Base-by-base conservation (phyloP, 2,888 invertebrate genomes). In the Sepiola atlantica region DNA sequence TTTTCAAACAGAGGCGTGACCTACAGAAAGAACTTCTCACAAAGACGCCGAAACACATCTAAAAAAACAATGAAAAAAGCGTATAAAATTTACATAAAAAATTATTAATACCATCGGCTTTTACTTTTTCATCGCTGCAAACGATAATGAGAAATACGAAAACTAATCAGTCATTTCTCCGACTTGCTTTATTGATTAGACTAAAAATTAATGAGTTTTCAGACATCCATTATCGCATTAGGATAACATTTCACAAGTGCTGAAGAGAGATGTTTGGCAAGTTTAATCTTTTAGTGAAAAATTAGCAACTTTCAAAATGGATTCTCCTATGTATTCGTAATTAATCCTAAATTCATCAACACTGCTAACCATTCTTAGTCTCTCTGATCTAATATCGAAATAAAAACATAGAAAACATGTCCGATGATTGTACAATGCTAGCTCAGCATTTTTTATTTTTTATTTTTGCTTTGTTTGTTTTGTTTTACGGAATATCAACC, bases 111-210 rank as follows among this genome's bases (percentile, higher is more conserved):
- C n/a, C n/a, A n/a, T 77, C 1, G 14, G 16, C 77, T 77, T 77
- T 77, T 77, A n/a, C 12, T 45, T 2, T 45, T 77, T 18, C n/a
- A 77, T 32, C 12, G 16, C n/a, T 77, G 32, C 77, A 77, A n/a
- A 77, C 77, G 32, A 77, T 77, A 32, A 32, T 77, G n/a, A 77
- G 32, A 77, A 32, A 32, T 14, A 32, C 77, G 77, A 77, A 77
- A 32, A 77, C 77, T 77, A 77, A 77, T 77, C 18, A 77, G n/a
- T n/a, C 77, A 77, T 77, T 77, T 77, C 77, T 14, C n/a, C 21
- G 77, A 77, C 77, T 77, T 77, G 32, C n/a, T 77, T 77, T 77
- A 77, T 77, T 77, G 77, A 77, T 77, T 32, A 77, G 77, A 77
- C n/a, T 77, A 77, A 45, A n/a, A 77, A 77, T 77, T n/a, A 77